These are phyloP conservation scores for Diorhabda elongata DNA, from an alignment of 1,140 invertebrate genomes.

Conservation along the genomic window DNA sequence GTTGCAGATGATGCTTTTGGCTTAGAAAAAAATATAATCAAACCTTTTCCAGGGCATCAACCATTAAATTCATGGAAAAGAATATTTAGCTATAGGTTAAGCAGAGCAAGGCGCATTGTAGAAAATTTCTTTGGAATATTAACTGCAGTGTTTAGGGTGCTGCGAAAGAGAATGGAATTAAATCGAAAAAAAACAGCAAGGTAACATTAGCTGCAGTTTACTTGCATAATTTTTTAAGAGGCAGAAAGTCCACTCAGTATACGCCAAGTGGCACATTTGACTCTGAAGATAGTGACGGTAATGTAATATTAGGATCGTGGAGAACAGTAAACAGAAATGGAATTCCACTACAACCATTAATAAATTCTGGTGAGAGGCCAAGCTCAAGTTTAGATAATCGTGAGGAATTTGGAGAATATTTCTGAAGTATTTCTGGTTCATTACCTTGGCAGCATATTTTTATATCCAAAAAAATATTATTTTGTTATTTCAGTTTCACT, in stretches of 20 bases:
- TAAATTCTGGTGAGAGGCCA: too few relatives aligned
- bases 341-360: too few relatives aligned
- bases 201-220: conserved; percentile 28
- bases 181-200: conserved; percentile 30
- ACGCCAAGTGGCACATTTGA: conserved; percentile 5
- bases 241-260: neutral
- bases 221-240: conserved; percentile 42
- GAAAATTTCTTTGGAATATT: neutral
- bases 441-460: too few relatives aligned
- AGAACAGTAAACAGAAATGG: too few relatives aligned
- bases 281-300: too few relatives aligned
- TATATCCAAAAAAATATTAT: too few relatives aligned
- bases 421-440: too few relatives aligned
- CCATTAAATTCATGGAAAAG: neutral
- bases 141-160: neutral
- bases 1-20: neutral
- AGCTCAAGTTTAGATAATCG: too few relatives aligned
- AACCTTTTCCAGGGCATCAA: neutral
- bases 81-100: neutral
- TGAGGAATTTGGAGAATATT: too few relatives aligned
- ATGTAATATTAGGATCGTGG: too few relatives aligned
- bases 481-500: too few relatives aligned
- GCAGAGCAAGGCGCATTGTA: neutral
- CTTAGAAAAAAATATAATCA: neutral
- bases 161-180: too few relatives aligned